phyloP scores from a whole-genome alignment of 1,140 invertebrate genomes.

The Brachionus sp. region DNA sequence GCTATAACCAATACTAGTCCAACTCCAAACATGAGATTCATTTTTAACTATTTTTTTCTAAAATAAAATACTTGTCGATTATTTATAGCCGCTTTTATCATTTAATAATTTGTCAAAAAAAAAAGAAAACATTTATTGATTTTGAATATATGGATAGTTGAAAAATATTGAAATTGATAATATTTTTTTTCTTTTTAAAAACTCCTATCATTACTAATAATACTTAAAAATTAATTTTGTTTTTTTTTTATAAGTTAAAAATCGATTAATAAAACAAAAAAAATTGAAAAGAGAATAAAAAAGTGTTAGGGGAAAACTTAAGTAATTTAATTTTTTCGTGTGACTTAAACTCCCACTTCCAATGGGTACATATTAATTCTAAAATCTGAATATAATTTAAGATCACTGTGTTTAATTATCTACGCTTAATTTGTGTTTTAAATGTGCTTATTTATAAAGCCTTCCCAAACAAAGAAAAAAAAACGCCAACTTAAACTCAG shows the following conservation, averaged over 20 bases:
- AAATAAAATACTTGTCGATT: neutral
- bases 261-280: neutral
- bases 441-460: neutral
- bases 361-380: neutral
- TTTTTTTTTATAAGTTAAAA: neutral
- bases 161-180: too few species aligned
- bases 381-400: neutral
- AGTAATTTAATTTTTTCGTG: neutral
- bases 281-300: neutral
- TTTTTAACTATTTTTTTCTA: neutral
- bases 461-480: neutral
- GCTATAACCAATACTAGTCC: neutral
- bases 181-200: too few species aligned
- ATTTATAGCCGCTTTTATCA: neutral
- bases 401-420: neutral
- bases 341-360: neutral
- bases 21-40: neutral
- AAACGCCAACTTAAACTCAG: neutral
- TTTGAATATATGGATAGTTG: too few species aligned
- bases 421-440: neutral
- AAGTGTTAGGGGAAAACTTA: neutral
- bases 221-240: too few species aligned
- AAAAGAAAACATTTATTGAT: neutral
- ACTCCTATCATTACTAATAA: too few species aligned
- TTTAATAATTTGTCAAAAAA: neutral